Conservation (phyloP, 2,888 invertebrate species). For the Pollenia angustigena region DNA sequence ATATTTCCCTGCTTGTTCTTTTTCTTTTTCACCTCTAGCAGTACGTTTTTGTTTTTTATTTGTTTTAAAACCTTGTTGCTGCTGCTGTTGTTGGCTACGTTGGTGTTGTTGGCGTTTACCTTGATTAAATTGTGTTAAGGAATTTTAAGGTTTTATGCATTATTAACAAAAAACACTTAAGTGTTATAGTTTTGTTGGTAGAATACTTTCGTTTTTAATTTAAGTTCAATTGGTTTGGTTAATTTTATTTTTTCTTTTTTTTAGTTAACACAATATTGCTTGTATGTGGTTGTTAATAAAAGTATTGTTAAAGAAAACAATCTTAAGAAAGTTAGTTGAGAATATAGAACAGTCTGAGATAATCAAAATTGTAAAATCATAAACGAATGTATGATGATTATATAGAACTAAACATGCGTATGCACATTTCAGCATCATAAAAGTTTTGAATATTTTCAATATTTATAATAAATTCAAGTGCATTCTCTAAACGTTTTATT, state of each 20-base stretch:
- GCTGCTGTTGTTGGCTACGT: constrained; percentile 50
- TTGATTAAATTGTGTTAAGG: constrained; percentile 73
- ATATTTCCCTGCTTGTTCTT: constrained; percentile 43
- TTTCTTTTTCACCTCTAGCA: constrained; percentile 57
- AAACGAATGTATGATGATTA: background rate
- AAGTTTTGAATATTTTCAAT: background rate
- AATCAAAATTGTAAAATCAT: background rate
- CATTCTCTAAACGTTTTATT: no score
- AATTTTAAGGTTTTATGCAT: constrained; percentile 69
- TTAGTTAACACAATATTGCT: constrained; percentile 1
- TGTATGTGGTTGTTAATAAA: background rate
- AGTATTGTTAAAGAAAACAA: constrained; percentile 14
- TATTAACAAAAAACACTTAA: constrained; percentile 47
- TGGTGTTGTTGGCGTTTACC: constrained; percentile 68
- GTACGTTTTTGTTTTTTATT: constrained; percentile 60
- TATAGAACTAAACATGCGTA: no score
- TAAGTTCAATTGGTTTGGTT: constrained; percentile 9
- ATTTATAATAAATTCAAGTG: no score
- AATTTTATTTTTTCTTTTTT: constrained; percentile 18
- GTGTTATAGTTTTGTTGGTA: constrained; percentile 50
- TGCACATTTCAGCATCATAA: background rate
- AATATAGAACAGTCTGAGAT: background rate
- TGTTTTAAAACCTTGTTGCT: constrained; percentile 36
- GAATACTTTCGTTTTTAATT: background rate
- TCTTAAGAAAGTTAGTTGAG: constrained; percentile 16